phyloP scores from a whole-genome alignment of 2,113 vertebrate species.

The Elephas maximus region DNA sequence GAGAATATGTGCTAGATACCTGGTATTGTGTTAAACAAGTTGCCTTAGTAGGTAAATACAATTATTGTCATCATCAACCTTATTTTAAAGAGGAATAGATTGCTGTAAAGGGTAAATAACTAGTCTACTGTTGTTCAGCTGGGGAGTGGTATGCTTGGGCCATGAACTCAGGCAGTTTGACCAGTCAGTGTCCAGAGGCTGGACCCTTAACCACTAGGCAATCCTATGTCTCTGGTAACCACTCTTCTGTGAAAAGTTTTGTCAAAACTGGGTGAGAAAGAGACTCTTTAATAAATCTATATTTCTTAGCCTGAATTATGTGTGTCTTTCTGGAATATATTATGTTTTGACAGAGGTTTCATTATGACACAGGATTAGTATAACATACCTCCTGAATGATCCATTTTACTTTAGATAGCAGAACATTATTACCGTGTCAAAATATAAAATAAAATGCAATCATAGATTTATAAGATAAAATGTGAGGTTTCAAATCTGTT shows the following conservation, averaged over 20 bases:
- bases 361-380: neutral
- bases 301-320: neutral
- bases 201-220: neutral
- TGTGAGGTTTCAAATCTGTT: neutral
- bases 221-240: neutral
- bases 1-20: neutral
- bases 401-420: neutral
- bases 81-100: neutral
- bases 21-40: neutral
- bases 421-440: neutral
- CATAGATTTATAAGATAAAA: neutral
- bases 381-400: neutral
- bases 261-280: neutral
- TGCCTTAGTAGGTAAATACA: neutral
- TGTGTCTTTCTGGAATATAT: neutral
- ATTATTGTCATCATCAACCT: neutral
- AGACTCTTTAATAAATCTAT: neutral
- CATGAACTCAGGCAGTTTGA: neutral
- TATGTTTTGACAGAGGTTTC: neutral
- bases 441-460: neutral
- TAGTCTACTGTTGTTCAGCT: neutral
- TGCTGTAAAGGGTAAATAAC: neutral
- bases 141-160: neutral
- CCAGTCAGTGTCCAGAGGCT: neutral
- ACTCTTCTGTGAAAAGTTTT: neutral